A percentile compares a stretch with the other conserved stretches of the same genome.
Conservation (phyloP, 2,888 invertebrate genomes). For the Andrena hattorfiana region DNA sequence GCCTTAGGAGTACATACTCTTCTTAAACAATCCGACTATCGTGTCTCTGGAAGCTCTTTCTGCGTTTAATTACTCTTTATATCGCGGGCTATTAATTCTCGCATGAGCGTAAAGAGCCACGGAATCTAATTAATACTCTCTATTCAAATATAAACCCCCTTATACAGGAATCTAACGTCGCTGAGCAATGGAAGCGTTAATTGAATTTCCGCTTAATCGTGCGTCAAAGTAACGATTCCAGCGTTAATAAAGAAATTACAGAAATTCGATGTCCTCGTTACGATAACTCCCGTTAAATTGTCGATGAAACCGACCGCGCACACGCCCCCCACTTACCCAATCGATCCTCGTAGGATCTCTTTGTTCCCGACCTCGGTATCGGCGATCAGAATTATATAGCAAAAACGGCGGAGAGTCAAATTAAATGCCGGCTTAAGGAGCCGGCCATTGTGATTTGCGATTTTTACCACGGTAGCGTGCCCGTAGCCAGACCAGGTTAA, state of each 20-base stretch:
- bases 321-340: slow-evolving; percentile 27
- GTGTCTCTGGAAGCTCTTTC: neutral
- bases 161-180: too few species aligned
- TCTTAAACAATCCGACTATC: neutral
- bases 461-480: slow-evolving; percentile 64
- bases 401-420: slow-evolving; percentile 55
- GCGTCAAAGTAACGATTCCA: neutral
- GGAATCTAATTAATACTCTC: too few species aligned
- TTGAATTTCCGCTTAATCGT: too few species aligned
- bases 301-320: slow-evolving; percentile 4
- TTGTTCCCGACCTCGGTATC: slow-evolving; percentile 42
- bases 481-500: slow-evolving; percentile 37
- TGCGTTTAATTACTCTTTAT: slow-evolving; percentile 34
- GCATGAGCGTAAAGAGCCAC: neutral
- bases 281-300: slow-evolving; percentile 34
- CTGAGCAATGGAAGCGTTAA: too few species aligned
- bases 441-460: slow-evolving; percentile 66
- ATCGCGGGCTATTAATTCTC: slow-evolving; percentile 29
- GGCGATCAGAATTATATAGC: slow-evolving; percentile 60
- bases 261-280: slow-evolving; percentile 18
- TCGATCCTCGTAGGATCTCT: slow-evolving; percentile 24
- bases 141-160: too few species aligned
- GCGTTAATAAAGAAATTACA: slow-evolving; percentile 39
- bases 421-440: slow-evolving; percentile 64
- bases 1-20: neutral